Evolutionary conservation across 2,888 invertebrate genomes (phyloP), one percentile per base, ranked within the genome.

Genomic region (Erebia ligea): DNA sequence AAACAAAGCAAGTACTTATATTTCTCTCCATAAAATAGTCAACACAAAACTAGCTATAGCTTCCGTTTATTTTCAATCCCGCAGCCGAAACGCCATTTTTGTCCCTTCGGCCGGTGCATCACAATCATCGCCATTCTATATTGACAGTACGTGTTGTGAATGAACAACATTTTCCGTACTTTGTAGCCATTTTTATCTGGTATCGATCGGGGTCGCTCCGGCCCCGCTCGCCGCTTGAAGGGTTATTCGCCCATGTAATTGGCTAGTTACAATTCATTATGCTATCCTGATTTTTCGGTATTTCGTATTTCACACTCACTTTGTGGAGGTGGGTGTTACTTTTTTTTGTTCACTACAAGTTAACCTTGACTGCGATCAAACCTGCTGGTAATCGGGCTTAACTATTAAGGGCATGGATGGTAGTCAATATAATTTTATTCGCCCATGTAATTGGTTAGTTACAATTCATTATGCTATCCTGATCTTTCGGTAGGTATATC

Each of bases 231-330:
- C 80, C 82, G 78, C 78, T 78, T 84, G 90, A 92, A 92, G 92
- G 92, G 92, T 93, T 92, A 86, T 77, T 83, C 85, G 84, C 66
- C 86, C 90, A 85, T 88, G 87, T 92, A 91, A 93, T 92, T 92
- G 92, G 84, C 87, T 86, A 88, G 89, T 91, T 90, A 90, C 90
- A 88, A 91, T 90, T 92, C 92, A 93, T 92, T 92, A 92, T 86
- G 78, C 76, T 79, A 78, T 80, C 79, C 83, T 84, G 86, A 84
- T 88, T 86, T 87, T 84, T 85, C 76, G 79, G 76, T 79, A 78
- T 81, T 83, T 81, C 70, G 74, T 79, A 78, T 81, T 83, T 81
- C 70, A 73, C 78, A 76, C 76, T 77, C 78, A 76, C 77, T 68
- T 69, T 68, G 56, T 42, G 61, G 58, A 15, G 6, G 48, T 21